Evolutionary conservation across 2,113 vertebrate species (phyloP), one percentile per base, ranked within the genome.

Genomic region (Poeciliopsis turrubarensis): DNA sequence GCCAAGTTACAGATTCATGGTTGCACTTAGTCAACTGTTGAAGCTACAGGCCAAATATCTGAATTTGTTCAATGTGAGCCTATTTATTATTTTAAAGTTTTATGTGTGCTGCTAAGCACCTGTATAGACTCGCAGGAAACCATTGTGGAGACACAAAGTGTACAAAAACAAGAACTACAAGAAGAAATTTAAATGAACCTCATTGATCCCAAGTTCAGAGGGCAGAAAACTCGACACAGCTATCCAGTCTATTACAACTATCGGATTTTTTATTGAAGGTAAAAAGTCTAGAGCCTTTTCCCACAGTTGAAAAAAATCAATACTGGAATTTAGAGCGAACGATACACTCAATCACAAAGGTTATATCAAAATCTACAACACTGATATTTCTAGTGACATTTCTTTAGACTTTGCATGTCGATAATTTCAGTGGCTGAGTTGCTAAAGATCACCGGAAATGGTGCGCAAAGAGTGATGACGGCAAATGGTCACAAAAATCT

Each of bases 51-150:
- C 75, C 47, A 70, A 65, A 5, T 64, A 68, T 79, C 67, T 75
- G 64, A 73, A 75, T 70, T 73, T 73, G 71, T 84, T 26, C 65
- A 80, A 69, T 75, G 60, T 79, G 78, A 74, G 78, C 47, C 47
- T 77, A 68, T 70, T 65, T 75, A 80, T 72, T 80, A 75, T 72
- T 85, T 65, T n/a, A 65, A 57, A 79, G 65, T n/a, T 31, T 51
- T 39, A 78, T 7, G n/a, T 67, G 19, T 44, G 54, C 73, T 77
- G 78, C 83, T 81, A 86, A 80, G 77, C 79, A 86, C 83, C 75
- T 81, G 76, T 77, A 72, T 15, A 44, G n/a, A 74, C n/a, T 10
- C 62, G 54, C 70, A 57, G 47, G 62, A 22, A 60, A 25, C 34
- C 44, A 60, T 26, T 31, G 66, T 68, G 72, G 30, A 60, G 22